Base-by-base conservation (phyloP, 2,113 vertebrate genomes). In the Pithys albifrons region DNA sequence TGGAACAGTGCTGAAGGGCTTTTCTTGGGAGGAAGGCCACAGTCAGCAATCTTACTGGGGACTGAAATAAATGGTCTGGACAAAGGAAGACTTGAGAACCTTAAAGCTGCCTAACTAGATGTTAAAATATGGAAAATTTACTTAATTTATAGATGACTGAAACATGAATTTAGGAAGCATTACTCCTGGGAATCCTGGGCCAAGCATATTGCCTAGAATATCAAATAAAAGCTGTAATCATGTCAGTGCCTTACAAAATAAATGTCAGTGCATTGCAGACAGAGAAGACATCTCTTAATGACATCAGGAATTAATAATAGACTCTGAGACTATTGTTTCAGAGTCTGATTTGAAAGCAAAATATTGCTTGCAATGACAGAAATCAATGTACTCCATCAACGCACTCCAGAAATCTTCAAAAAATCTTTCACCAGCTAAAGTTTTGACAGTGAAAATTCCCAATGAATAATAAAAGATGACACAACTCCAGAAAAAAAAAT, bases 301-400 rank as follows among this genome's bases (percentile, higher is more conserved):
- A 88, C 70, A 93, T 93, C 67, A 92, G 52, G 37, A 95, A 92
- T 88, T 95, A 90, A 87, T 95, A 94, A 88, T 12, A 93, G 73
- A 89, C 76, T 93, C 83, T 72, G 41, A 58, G 67, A 80, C 80
- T 89, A 81, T 49, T 59, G 57, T 93, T 91, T 95, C 45, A 64
- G 23, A 71, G 22, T 61, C 64, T 73, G 25, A 79, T 85, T 90
- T 96, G 59, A 91, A 94, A 93, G 59, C 25, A 83, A 91, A 90
- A 49, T 85, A 65, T 89, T 51, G 20, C 62, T 93, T 75, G 67
- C 67, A 81, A 57, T 80, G 76, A 31, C 77, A 96, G 57, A 83
- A 96, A 96, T 97, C 82, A 87, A 73, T 83, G 41, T 70, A 70
- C 29, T 81, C 41, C 3, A 2, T 41, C 67, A 86, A 57, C 25